Base-by-base conservation (phyloP, 2,888 invertebrate genomes). In the Yponomeuta sedellus region DNA sequence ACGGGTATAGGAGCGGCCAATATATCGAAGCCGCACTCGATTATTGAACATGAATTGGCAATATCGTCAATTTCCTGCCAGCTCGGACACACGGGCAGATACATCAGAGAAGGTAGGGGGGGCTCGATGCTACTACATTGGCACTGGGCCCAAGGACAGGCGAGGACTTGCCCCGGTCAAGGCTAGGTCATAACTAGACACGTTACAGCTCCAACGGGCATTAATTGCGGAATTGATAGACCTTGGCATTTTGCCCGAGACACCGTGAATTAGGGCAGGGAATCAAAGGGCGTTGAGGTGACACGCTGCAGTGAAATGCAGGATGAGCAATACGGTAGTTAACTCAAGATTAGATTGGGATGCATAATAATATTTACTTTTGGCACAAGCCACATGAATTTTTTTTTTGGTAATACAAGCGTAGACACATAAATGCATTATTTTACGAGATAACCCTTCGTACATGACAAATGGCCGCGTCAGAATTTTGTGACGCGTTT, bases 61-160 rank as follows among this genome's bases (percentile, higher is more conserved):
- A 81, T 84, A 86, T 82, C 74, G 79, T 74, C 73, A 70, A 73
- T 79, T 86, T 86, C 81, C 84, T 81, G 80, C 70, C 65, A 58
- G 34, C 64, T 57, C 44, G 16, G 44, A 25, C 65, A 68, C 69
- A 68, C 72, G 75, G 76, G 75, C 69, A 34, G 68, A 74, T 70
- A 72, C 73, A 73, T 74, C 76, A 66, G 69, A 61, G 69, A 66
- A 65, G 65, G 65, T 19, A 64, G 40, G 59, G 52, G 22, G 70
- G 70, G 69, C 72, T 68, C 73, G 69, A 52, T 4, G 44, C 62
- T 16, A 39, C 28, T 52, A 57, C 39, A 34, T 74, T 88, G 87
- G 89, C 87, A 81, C 67, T 52, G 57, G 71, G 86, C 87, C 88
- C 89, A 85, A 85, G 88, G 88, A 83, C 86, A 73, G 6, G 74